Evolutionary conservation across 2,888 invertebrate species (phyloP).

Genomic region (Synanthedon tipuliformis): DNA sequence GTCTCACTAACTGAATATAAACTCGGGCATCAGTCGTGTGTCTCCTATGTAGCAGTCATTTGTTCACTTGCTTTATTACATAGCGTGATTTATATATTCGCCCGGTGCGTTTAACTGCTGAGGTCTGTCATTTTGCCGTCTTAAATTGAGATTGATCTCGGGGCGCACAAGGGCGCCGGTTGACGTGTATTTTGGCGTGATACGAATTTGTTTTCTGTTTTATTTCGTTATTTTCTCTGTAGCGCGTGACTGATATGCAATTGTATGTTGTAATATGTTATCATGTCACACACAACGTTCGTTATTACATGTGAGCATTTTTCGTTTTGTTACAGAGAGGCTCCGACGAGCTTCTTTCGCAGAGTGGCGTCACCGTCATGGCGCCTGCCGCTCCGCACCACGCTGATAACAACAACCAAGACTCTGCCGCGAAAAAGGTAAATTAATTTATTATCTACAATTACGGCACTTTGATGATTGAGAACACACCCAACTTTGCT

Average conservation of each 20-base stretch:
- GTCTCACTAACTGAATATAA: background rate
- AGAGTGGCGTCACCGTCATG: conserved; percentile 93
- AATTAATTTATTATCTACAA: conserved; percentile 19
- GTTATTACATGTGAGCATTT: background rate
- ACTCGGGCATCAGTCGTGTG: conserved; percentile 5
- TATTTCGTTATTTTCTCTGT: conserved; percentile 9
- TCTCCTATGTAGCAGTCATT: conserved; percentile 33
- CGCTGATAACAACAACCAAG: conserved; percentile 92
- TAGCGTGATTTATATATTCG: conserved; percentile 59
- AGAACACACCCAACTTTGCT: too few species aligned
- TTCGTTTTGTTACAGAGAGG: conserved; percentile 81
- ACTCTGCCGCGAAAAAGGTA: conserved; percentile 95
- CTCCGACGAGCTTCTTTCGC: conserved; percentile 96
- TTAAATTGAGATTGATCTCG: conserved; percentile 68
- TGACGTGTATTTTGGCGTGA: conserved; percentile 35
- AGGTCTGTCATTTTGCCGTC: conserved; percentile 63
- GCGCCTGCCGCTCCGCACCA: conserved; percentile 90
- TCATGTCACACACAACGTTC: too few species aligned
- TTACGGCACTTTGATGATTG: too few species aligned
- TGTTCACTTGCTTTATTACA: conserved; percentile 63
- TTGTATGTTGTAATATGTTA: background rate
- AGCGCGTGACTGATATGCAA: background rate
- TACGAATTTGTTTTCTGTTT: conserved; percentile 46
- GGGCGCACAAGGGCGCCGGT: conserved; percentile 30
- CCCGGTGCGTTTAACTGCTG: conserved; percentile 67